These are phyloP conservation scores for Stramonita haemastoma DNA, from an alignment of 2,888 invertebrate genomes.

Conservation along the genomic window DNA sequence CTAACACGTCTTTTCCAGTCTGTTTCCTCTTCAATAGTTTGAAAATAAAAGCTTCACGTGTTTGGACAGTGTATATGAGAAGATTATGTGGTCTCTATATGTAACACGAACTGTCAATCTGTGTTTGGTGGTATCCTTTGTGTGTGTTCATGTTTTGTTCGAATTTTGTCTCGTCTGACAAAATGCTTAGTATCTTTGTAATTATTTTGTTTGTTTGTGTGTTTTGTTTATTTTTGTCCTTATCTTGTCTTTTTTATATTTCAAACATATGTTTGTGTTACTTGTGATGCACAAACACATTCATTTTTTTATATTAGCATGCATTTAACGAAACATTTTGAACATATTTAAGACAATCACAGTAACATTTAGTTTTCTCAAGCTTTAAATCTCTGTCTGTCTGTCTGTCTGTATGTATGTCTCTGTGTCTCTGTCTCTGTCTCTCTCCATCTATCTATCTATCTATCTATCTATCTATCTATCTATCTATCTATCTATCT, in stretches of 20 bases:
- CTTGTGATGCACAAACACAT: no score
- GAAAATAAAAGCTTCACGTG: constrained; percentile 17
- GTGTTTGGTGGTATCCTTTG: neutral
- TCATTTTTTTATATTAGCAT: no score
- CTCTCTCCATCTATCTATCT: no score
- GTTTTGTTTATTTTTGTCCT: neutral
- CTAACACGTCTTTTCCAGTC: neutral
- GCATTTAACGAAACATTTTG: no score
- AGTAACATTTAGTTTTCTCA: no score
- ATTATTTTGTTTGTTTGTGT: neutral
- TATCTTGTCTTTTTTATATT: neutral
- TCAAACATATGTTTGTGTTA: no score
- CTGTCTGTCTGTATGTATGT: no score
- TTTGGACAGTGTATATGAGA: neutral
- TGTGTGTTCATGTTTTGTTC: neutral
- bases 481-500: no score
- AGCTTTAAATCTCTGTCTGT: no score
- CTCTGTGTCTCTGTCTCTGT: no score
- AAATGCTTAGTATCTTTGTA: neutral
- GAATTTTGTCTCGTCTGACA: neutral
- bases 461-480: no score
- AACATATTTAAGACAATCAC: no score
- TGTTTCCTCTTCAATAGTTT: neutral
- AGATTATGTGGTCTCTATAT: neutral
- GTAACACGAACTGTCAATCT: neutral